Evolutionary conservation across 2,113 vertebrate species (phyloP).

Genomic region (Vidua macroura): DNA sequence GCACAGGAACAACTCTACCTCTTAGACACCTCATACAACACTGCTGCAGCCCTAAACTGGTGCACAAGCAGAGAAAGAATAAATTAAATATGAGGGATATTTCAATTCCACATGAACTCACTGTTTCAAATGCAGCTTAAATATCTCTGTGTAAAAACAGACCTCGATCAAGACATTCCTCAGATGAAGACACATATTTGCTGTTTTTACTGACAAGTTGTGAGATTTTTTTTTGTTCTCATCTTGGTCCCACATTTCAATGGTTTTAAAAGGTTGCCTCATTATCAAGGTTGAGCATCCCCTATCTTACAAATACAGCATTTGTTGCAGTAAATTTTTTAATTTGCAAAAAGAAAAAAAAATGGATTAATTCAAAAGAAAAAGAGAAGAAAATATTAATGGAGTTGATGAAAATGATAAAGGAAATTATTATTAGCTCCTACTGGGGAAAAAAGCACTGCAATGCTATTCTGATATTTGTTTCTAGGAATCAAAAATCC

Average conservation of each 20-base stretch:
- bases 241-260: background rate
- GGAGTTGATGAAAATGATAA: background rate
- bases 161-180: background rate
- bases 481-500: background rate
- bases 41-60: background rate
- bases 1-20: background rate
- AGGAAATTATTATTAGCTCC: background rate
- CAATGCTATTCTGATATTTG: background rate
- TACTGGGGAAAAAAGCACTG: background rate
- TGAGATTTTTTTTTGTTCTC: background rate
- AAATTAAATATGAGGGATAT: background rate
- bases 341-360: background rate
- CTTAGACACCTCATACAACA: background rate
- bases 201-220: background rate
- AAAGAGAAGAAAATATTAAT: background rate
- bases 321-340: background rate
- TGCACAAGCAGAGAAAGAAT: background rate
- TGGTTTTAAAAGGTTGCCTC: background rate
- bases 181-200: background rate
- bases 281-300: background rate
- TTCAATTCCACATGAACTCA: background rate
- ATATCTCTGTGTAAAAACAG: background rate
- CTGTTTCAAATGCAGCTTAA: background rate
- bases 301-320: background rate
- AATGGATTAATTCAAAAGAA: background rate